Base-by-base conservation (phyloP, 2,888 invertebrate species). In the Amiota communis region DNA sequence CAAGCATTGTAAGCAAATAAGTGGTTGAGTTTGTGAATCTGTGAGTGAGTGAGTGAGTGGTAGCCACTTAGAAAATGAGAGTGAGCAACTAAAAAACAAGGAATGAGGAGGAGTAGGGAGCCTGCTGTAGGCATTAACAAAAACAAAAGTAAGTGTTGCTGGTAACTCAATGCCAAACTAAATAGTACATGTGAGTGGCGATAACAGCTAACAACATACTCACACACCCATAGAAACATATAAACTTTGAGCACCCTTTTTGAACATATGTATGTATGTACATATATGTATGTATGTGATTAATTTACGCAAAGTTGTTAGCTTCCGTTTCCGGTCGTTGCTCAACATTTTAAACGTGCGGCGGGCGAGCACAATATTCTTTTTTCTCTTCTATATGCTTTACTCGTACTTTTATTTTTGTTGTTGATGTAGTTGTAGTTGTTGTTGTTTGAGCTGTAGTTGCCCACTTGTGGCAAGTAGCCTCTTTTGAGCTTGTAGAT, bases 261-360 rank as follows among this genome's bases (percentile, higher is more conserved):
- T 15, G 8, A 51, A 11, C 57, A 17, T 8, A 59, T 59, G 20
- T 17, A 11, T 59, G 8, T 51, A n/a, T 51, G n/a, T 3, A 23
- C 23, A 23, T 23, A 23, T 23, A 3, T 23, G 20, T 67, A 51
- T 68, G 81, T 85, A 78, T 83, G 83, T 83, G 83, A 83, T 83
- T 83, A 83, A 83, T 83, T 83, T 86, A 86, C 86, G 84, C 86
- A 86, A 86, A 83, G 83, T 83, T 83, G 86, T 83, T 80, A 77
- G 86, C 86, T 83, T 86, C 83, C 83, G 86, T 76, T 83, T 83
- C 83, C 83, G 83, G 83, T 80, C 20, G n/a, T 20, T 67, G 65
- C 49, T 67, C 49, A 67, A 63, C 36, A n/a, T 17, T 67, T 67
- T 67, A 15, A 53, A 51, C 46, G n/a, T 36, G 36, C 23, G 46